Evolutionary conservation across 2,797 vertebrate species (phyloP), one percentile per base, ranked within the genome.

Genomic region (Gallinago nigripennis): DNA sequence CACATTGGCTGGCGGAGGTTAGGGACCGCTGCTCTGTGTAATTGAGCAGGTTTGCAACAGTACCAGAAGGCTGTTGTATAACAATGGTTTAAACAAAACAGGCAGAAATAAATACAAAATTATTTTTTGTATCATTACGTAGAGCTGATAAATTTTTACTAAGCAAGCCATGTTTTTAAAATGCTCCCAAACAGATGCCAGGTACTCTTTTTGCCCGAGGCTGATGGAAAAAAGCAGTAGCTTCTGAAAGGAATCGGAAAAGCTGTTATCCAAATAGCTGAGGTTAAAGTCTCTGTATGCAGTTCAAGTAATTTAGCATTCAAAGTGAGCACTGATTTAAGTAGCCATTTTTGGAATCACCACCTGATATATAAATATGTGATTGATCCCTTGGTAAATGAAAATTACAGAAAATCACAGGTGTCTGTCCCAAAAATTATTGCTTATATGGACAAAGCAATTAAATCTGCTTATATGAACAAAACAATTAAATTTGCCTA

Each of bases 361-460:
- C 75, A 93, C 56, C 79, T 69, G 87, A 87, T 88, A 82, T 1
- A 83, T 15, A 95, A 93, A 76, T 65, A 86, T 2, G 30, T 57
- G 77, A 90, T 33, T 79, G 93, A 96, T 86, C 88, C 69, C 63
- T 35, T 41, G 53, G 68, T 70, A 82, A 90, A 91, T 50, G 73
- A 86, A 91, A 94, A 92, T 91, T 90, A 73, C 46, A 86, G 85
- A 95, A 95, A 96, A 97, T 92, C 77, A 92, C 82, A 95, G 83
- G 88, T 86, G 82, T 92, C 94, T 75, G 64, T 82, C 81, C 58
- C 48, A 80, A 82, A 93, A 87, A 92, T 85, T 79, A 95, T 71
- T 94, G 86, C 85, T 94, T 90, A 94, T 82, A 58, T 58, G 90
- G 94, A 88, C 66, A 95, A 95, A 92, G 63, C 80, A 92, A 88